phyloP scores from a whole-genome alignment of 2,888 invertebrate species.

The Vanessa cardui region DNA sequence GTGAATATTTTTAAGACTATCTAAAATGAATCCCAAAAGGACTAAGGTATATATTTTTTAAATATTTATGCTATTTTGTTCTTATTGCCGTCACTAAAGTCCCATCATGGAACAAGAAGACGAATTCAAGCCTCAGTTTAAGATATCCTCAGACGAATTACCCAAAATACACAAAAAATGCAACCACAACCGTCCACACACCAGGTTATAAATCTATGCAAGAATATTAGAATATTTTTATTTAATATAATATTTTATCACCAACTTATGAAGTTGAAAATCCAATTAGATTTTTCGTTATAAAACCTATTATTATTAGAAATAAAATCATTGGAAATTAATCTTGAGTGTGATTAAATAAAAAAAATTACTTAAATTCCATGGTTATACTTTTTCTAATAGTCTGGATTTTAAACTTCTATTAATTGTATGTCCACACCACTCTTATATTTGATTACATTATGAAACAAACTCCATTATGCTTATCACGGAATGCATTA shows the following conservation, averaged over 20 bases:
- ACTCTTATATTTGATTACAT: neutral
- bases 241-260: conserved; percentile 21
- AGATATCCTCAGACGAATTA: conserved; percentile 61
- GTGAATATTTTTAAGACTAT: neutral
- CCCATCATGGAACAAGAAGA: conserved; percentile 68
- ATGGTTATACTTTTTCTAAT: neutral
- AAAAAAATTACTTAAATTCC: conserved; percentile 12
- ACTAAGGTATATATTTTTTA: neutral
- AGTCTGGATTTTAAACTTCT: conserved; percentile 23
- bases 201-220: conserved; percentile 60
- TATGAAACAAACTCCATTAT: neutral
- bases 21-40: neutral
- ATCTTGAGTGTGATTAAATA: neutral
- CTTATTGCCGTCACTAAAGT: conserved; percentile 51
- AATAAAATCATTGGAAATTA: too few relatives aligned
- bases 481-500: conserved; percentile 20
- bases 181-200: conserved; percentile 75
- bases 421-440: neutral
- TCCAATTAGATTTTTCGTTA: neutral
- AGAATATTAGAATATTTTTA: conserved; percentile 40
- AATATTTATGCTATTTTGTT: conserved; percentile 39
- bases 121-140: conserved; percentile 56
- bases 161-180: conserved; percentile 76
- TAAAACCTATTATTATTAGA: neutral
- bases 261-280: neutral